Base-by-base conservation (phyloP, 2,888 invertebrate species). In the Conistra vaccinii region DNA sequence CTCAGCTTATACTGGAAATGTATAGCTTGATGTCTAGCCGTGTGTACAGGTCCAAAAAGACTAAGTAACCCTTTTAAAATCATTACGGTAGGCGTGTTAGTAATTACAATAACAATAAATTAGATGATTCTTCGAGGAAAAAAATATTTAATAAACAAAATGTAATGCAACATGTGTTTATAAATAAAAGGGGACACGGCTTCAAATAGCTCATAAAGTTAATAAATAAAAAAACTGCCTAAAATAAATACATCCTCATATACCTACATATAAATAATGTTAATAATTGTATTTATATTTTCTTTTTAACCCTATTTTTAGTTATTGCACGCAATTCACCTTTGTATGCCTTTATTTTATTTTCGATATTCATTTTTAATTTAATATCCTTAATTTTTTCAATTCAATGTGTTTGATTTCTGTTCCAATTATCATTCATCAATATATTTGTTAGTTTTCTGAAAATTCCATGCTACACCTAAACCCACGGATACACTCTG, bases 251-350 rank as follows among this genome's bases (percentile, higher is more conserved):
- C 20, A 48, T 7, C 48, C 48, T 20, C 0, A 1, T 29, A 6
- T n/a, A n/a, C n/a, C n/a, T n/a, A n/a, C n/a, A n/a, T 35, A 17
- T 58, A 53, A 53, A 70, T 57, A 66, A 55, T 67, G 53, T 83
- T 32, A 57, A 55, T 81, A 84, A 84, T 66, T 62, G 14, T 71
- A 51, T 55, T 55, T 63, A 53, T 67, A 67, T 58, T 60, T 60
- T 67, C 51, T n/a, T 68, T 71, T 72, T 85, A 85, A 85, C 72
- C 67, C 23, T 77, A 77, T 69, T 65, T 69, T 61, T 66, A 29
- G 35, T 68, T 82, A 69, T 71, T 84, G 88, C 86, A 87, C 81
- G 88, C 81, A 73, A 35, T 71, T 74, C 58, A 81, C 80, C 29
- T 58, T 69, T 3, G 68, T 75, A 80, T 72, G 81, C 81, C 66